phyloP scores from a whole-genome alignment of 1,140 invertebrate genomes.

The Oncopodura yosiiana region DNA sequence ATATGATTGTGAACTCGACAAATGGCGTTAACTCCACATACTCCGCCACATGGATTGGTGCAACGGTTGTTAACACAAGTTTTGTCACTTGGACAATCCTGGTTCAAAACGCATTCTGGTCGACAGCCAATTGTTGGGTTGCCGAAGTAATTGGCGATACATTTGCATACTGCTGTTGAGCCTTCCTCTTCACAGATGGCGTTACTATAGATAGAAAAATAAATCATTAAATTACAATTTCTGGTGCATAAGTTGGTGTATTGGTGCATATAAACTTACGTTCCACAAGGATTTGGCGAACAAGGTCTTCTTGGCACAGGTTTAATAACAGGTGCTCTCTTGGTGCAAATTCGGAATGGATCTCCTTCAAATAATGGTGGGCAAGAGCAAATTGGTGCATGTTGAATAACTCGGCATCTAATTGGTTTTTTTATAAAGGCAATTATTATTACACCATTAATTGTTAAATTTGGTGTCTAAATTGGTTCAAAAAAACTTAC shows the following conservation, averaged over 20 bases:
- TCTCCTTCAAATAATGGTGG: slow-evolving; percentile 65
- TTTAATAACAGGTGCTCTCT: slow-evolving; percentile 35
- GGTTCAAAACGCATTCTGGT: slow-evolving; percentile 61
- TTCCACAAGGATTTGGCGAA: slow-evolving; percentile 69
- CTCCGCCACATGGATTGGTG: slow-evolving; percentile 58
- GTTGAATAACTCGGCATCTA: slow-evolving; percentile 28
- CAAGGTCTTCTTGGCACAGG: slow-evolving; percentile 45
- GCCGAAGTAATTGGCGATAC: slow-evolving; percentile 54
- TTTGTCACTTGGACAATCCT: slow-evolving; percentile 59
- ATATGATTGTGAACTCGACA: slow-evolving; percentile 46
- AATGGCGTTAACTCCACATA: slow-evolving; percentile 48
- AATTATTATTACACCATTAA: slow-evolving; percentile 28
- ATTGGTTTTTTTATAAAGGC: slow-evolving; percentile 36
- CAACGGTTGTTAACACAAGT: slow-evolving; percentile 64
- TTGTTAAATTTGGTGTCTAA: neutral
- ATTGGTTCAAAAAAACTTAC: slow-evolving; percentile 13
- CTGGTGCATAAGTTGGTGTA: neutral
- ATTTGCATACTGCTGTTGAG: slow-evolving; percentile 45
- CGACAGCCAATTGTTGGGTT: slow-evolving; percentile 48
- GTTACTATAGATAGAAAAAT: neutral
- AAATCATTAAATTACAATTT: neutral
- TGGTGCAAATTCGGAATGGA: slow-evolving; percentile 50
- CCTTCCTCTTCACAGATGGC: slow-evolving; percentile 2
- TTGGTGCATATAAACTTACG: slow-evolving; percentile 8
- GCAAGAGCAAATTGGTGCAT: slow-evolving; percentile 47